Base-by-base conservation (phyloP, 1,140 invertebrate species). In the Andrena cerasifolii region DNA sequence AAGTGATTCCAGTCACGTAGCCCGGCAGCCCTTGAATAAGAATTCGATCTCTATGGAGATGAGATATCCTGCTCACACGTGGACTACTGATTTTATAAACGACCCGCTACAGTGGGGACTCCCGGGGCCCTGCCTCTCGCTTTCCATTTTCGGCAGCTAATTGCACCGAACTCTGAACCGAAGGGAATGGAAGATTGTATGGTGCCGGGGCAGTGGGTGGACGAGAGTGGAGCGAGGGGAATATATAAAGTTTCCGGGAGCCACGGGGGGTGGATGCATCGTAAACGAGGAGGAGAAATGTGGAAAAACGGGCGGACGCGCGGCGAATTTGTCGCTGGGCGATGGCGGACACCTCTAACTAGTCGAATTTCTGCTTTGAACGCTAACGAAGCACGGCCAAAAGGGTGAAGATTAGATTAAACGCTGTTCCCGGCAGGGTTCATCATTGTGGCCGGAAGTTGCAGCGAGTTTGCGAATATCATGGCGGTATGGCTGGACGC, bases 31-130 rank as follows among this genome's bases (percentile, higher is more conserved):
- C 56, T 61, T 77, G 75, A 70, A 77, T 70, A 77, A 77, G 71
- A 77, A 70, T 77, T 77, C 75, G 75, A 77, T 77, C 75, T 77
- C 54, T 77, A 77, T 77, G 75, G 75, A 77, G 66, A 77, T 77
- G 66, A 77, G 74, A 21, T 24, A 61, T 68, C 54, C 28, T 49
- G 56, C n/a, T 24, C 67, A 62, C 36, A 43, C 21, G 53, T n/a
- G 43, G 75, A 61, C 75, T 45, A 53, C 66, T 62, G 75, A 77
- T 61, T 71, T 77, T 51, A 31, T 61, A 70, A 77, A 76, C 62
- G 61, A 67, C 47, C 12, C n/a, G 36, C 36, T 0, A 7, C 14
- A 40, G 36, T 5, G 36, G 36, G 3, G 10, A 40, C 24, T 1
- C 5, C 31, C 3, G 21, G 4, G 1, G 5, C 0, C 3, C 18